These are phyloP conservation scores for Catalaphyllia jardinei DNA, from an alignment of 64 coral and sea anemone genomes.

Conservation along the genomic window DNA sequence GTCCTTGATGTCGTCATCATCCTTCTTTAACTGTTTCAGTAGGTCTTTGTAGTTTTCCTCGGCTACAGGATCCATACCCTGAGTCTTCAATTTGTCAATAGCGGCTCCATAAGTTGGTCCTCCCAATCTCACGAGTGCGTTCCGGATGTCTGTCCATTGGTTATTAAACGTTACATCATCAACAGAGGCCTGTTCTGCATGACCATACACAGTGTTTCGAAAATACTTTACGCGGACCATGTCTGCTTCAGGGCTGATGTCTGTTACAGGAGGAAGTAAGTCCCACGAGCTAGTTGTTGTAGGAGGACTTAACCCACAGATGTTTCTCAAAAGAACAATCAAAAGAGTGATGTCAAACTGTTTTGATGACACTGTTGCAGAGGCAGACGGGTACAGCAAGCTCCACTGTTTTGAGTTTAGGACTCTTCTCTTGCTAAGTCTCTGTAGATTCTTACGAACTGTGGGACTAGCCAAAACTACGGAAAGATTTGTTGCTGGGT, in stretches of 20 bases:
- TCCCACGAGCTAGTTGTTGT: not conserved
- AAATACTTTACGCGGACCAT: constrained; percentile 31
- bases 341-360: constrained; percentile 16
- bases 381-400: not conserved
- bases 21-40: constrained; percentile 4
- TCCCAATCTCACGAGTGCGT: constrained; percentile 11
- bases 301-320: not conserved
- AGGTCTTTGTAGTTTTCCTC: constrained; percentile 8
- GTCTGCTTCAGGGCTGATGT: constrained; percentile 3
- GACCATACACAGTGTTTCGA: constrained; percentile 14
- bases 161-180: not conserved
- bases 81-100: constrained; percentile 30
- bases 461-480: too few relatives aligned
- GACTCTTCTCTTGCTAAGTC: too few relatives aligned
- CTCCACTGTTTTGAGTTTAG: too few relatives aligned
- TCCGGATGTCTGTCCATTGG: constrained; percentile 8
- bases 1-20: not conserved
- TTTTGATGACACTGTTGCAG: not conserved
- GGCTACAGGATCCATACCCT: constrained; percentile 1
- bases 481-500: too few relatives aligned
- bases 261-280: not conserved
- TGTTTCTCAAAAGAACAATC: not conserved
- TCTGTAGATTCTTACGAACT: too few relatives aligned
- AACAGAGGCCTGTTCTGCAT: not conserved
- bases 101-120: not conserved